Percentiles rank a stretch among this genome's conserved stretches.
Evolutionary conservation across 35 echinoderm and acorn worm species (phyloP).

Genomic region (Anneissia japonica): DNA sequence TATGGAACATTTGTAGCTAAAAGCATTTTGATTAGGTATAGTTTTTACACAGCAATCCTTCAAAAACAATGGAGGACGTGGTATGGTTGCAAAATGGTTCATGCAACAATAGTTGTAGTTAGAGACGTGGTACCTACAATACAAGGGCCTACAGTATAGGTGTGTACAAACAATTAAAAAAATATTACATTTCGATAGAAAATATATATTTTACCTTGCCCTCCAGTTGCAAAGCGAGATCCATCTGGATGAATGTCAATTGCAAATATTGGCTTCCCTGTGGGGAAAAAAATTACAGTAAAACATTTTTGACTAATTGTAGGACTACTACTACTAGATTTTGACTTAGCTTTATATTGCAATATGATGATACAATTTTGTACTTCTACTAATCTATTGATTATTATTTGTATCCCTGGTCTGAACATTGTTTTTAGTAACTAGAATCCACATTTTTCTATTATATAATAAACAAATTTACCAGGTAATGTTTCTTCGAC

Average conservation of each 20-base stretch:
- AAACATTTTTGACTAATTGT: not conserved
- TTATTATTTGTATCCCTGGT: not conserved
- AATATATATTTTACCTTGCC: constrained; percentile 90
- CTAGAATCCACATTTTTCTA: not conserved
- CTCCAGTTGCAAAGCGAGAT: constrained; percentile 80
- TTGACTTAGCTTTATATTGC: not conserved
- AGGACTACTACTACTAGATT: not conserved
- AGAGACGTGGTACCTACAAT: too few relatives aligned
- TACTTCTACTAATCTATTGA: not conserved
- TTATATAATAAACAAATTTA: not conserved
- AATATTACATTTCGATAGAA: too few relatives aligned
- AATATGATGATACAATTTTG: not conserved
- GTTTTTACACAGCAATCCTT: too few relatives aligned
- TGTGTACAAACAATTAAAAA: too few relatives aligned
- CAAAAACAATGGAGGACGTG: too few relatives aligned
- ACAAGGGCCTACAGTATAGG: too few relatives aligned
- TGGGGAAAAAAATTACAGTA: not conserved
- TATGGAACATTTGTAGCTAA: too few relatives aligned
- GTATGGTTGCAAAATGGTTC: too few relatives aligned
- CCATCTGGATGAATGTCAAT: constrained; percentile 99
- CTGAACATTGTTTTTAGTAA: not conserved
- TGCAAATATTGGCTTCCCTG: constrained; percentile 87
- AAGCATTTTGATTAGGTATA: too few relatives aligned
- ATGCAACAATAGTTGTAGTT: too few relatives aligned
- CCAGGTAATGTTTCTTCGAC: not conserved